phyloP scores from a whole-genome alignment of 2,888 invertebrate genomes.

The Melitaea athalia region DNA sequence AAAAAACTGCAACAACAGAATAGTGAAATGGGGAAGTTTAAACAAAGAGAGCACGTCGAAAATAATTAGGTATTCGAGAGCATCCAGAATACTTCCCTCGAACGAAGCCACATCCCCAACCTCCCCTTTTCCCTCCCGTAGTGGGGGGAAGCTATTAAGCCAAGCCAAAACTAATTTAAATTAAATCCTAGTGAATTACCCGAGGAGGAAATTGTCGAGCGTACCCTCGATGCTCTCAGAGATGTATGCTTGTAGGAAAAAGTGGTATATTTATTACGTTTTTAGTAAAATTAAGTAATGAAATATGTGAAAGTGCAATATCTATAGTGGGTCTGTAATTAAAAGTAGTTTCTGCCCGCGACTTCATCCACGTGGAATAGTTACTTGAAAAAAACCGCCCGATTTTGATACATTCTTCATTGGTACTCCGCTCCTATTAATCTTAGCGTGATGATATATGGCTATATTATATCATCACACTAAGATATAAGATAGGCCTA shows the following conservation, averaged over 20 bases:
- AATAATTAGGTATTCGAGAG: conserved; percentile 42
- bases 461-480: no score
- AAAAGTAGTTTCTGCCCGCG: no score
- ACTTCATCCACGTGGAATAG: no score
- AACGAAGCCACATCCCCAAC: conserved; percentile 66
- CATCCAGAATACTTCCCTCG: conserved; percentile 64
- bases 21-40: conserved; percentile 34
- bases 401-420: no score
- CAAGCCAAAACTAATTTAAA: conserved; percentile 93
- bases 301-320: no score
- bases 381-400: no score
- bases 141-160: conserved; percentile 90
- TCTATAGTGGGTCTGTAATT: no score
- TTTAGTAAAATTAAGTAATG: no score
- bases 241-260: conserved; percentile 54
- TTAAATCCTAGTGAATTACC: conserved; percentile 89
- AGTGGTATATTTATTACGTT: conserved; percentile 38
- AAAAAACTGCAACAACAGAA: conserved; percentile 22
- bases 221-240: conserved; percentile 77
- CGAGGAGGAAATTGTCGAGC: conserved; percentile 82
- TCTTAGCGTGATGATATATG: no score
- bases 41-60: conserved; percentile 32
- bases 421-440: no score
- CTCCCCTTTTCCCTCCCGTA: conserved; percentile 42
- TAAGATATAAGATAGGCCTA: no score